A percentile compares a stretch with the other conserved stretches of the same genome.
phyloP scores from a whole-genome alignment of 2,797 vertebrate genomes.

The Anguilla marmorata region DNA sequence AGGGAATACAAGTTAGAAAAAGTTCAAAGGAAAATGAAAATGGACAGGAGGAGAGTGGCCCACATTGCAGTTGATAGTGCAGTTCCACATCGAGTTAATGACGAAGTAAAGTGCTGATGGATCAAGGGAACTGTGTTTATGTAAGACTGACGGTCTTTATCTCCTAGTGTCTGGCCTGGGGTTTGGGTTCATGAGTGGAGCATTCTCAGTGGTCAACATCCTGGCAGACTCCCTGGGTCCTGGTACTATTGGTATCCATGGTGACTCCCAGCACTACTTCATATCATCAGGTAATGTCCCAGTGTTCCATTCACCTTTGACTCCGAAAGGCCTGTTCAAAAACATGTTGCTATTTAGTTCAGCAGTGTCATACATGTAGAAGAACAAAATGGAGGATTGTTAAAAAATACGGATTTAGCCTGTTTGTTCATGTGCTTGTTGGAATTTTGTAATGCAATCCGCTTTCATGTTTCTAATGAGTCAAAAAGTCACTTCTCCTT shows the following conservation, averaged over 20 bases:
- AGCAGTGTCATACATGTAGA: neutral
- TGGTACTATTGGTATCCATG: slow-evolving; percentile 81
- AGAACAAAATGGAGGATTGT: neutral
- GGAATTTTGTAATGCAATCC: neutral
- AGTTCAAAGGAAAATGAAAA: neutral
- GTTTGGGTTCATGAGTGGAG: slow-evolving; percentile 88
- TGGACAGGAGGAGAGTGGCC: neutral
- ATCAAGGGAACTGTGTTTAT: neutral
- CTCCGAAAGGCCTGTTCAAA: neutral
- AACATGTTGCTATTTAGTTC: neutral
- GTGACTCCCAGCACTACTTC: slow-evolving; percentile 85
- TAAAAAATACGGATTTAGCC: neutral
- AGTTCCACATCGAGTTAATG: neutral
- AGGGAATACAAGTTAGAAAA: neutral
- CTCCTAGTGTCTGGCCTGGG: slow-evolving; percentile 79
- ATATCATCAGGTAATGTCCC: slow-evolving; percentile 75
- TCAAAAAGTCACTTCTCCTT: neutral
- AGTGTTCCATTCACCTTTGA: neutral
- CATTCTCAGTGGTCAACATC: slow-evolving; percentile 85
- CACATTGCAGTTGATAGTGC: neutral
- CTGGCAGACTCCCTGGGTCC: slow-evolving; percentile 82
- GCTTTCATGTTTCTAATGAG: neutral
- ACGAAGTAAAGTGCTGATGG: neutral
- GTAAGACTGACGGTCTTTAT: neutral
- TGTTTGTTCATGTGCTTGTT: neutral